phyloP scores from a whole-genome alignment of 2,113 vertebrate genomes.

The Otis tarda region DNA sequence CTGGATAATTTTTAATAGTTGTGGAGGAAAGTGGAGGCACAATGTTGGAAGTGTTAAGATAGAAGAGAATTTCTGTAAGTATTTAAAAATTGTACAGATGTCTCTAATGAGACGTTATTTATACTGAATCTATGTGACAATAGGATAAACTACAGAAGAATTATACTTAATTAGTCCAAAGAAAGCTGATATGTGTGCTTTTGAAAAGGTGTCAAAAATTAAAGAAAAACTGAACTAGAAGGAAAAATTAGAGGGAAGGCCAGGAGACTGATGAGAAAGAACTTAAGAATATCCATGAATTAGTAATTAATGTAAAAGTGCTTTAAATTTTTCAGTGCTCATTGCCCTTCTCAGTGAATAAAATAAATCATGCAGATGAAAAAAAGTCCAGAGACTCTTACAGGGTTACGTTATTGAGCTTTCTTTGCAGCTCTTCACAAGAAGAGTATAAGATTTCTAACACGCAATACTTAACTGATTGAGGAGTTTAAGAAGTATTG shows the following conservation, averaged over 20 bases:
- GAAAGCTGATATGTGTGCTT: background rate
- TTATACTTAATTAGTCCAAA: background rate
- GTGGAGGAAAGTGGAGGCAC: background rate
- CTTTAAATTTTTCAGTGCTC: background rate
- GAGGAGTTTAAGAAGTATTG: slow-evolving; percentile 58
- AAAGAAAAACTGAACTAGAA: background rate
- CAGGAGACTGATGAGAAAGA: background rate
- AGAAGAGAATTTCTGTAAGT: background rate
- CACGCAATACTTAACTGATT: slow-evolving; percentile 45
- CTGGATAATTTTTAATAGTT: background rate
- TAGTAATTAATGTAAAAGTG: slow-evolving; percentile 33
- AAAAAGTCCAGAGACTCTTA: slow-evolving; percentile 7
- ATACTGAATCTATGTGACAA: background rate
- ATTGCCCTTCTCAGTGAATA: slow-evolving; percentile 27
- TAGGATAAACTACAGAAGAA: background rate
- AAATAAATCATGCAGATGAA: slow-evolving; percentile 37
- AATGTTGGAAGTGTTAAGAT: background rate
- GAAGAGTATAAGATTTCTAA: slow-evolving; percentile 21
- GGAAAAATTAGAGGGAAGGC: background rate
- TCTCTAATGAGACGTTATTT: background rate
- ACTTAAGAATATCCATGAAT: background rate
- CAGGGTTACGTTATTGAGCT: background rate
- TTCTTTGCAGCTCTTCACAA: slow-evolving; percentile 48
- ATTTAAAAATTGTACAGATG: background rate
- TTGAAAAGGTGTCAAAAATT: background rate